Evolutionary conservation across 2,888 invertebrate genomes (phyloP).

Genomic region (Sialis lutaria): DNA sequence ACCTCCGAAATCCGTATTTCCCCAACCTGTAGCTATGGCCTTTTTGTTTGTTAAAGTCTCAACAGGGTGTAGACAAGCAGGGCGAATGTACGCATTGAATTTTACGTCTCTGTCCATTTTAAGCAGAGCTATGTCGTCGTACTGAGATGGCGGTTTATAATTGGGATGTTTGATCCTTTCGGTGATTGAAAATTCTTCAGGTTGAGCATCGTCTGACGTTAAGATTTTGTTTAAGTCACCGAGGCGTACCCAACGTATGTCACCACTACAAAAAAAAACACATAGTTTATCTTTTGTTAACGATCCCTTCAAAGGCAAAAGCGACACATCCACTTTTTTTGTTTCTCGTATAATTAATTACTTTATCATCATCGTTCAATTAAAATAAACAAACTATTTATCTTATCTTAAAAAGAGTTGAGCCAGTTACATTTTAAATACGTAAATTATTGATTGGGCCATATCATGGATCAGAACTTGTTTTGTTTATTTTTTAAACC

Average conservation of each 20-base stretch:
- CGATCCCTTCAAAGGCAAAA: no score
- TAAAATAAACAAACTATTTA: no score
- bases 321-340: no score
- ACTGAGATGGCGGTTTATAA: neutral
- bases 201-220: conserved; percentile 18
- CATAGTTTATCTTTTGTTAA: neutral
- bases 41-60: neutral
- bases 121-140: conserved; percentile 28
- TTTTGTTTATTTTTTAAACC: no score
- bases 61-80: conserved; percentile 24
- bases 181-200: conserved; percentile 9
- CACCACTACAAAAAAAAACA: conserved; percentile 15
- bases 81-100: conserved; percentile 25
- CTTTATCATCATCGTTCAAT: no score
- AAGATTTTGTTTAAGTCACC: conserved; percentile 22
- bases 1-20: conserved; percentile 9
- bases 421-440: no score
- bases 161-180: neutral
- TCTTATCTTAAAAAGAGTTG: no score
- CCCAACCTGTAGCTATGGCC: conserved; percentile 14
- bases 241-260: conserved; percentile 19
- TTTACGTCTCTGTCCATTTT: conserved; percentile 19
- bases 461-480: no score
- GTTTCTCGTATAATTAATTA: no score
- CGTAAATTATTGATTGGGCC: no score